Evolutionary conservation across 30 jellyfish, hydroid and myxozoan genomes (phyloP), one percentile per base, ranked within the genome.

Genomic region (Mastigias papua): DNA sequence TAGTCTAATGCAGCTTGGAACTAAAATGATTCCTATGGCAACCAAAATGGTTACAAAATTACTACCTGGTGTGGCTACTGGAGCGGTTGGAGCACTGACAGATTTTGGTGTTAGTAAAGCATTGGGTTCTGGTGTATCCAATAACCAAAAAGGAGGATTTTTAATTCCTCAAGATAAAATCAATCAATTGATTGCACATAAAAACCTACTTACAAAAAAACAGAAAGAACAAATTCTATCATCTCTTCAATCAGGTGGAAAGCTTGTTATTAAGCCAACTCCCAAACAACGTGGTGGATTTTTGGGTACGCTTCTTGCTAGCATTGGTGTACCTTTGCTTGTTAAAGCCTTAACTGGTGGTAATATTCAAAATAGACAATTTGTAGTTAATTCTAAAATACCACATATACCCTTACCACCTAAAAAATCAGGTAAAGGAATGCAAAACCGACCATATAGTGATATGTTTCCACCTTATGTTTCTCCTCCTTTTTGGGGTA

Each of bases 241-340:
- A 75, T 75, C 86, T 75, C 86, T 75, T 80, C 91, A 80, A 80
- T 80, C 91, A 2, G 91, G 91, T 80, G 91, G 83, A 63, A 50
- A 67, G 77, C 77, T 77, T 25, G 64, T 60, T 28, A 77, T 77
- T 34, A 80, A 80, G 29, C 81, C 91, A 28, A 46, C 82, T 20
- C 54, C 54, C 7, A 63, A 67, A 37, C 81, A 80, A 48, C 81
- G 73, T 11, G 91, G 91, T 0, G 91, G 91, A 7, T 80, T 80
- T 48, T 84, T 80, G 50, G 78, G 88, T 35, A 61, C 73, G 30
- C 84, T 67, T 1, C 51, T 80, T 35, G 84, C 81, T 48, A 54
- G 71, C n/a, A 65, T 80, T 67, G 9, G 63, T n/a, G n/a, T n/a
- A n/a, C n/a, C n/a, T n/a, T n/a, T n/a, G n/a, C n/a, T n/a, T n/a